Conservation (phyloP, 2,888 invertebrate genomes). For the Baronia brevicornis region DNA sequence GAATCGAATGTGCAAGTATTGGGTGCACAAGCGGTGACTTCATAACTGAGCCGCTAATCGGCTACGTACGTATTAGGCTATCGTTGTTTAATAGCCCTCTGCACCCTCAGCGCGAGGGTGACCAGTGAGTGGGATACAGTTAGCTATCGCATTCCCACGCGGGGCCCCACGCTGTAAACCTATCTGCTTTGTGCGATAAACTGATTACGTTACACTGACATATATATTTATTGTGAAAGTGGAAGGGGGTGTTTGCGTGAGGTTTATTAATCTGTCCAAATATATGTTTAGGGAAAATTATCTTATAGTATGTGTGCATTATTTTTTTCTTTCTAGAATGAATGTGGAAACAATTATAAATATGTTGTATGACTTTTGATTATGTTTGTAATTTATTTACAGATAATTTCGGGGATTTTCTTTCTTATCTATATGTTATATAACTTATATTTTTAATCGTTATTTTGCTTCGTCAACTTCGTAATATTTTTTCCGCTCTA, state of each 20-base stretch:
- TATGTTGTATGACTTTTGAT: conserved; percentile 4
- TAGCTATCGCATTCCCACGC: conserved; percentile 35
- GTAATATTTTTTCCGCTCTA: no score
- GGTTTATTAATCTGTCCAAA: no score
- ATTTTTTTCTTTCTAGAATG: no score
- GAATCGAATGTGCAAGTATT: no score
- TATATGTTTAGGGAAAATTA: no score
- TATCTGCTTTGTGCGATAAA: conserved; percentile 11
- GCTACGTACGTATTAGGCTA: conserved; percentile 2
- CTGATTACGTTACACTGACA: conserved; percentile 9
- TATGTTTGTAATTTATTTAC: conserved; percentile 4
- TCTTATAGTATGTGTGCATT: no score
- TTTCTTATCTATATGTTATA: no score
- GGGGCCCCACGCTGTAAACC: conserved; percentile 16
- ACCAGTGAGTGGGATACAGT: conserved; percentile 22
- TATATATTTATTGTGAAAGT: conserved; percentile 2
- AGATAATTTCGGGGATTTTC: conserved; percentile 5
- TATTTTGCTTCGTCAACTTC: no score
- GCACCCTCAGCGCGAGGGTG: conserved; percentile 14
- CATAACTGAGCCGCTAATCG: background rate
- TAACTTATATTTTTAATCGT: no score
- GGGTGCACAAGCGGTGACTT: background rate
- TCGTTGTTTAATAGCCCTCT: conserved; percentile 3
- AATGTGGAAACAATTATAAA: conserved; percentile 1
- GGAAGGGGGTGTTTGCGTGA: background rate